Conservation (phyloP, 2,797 vertebrate species). For the Paramormyrops hopkinsi region DNA sequence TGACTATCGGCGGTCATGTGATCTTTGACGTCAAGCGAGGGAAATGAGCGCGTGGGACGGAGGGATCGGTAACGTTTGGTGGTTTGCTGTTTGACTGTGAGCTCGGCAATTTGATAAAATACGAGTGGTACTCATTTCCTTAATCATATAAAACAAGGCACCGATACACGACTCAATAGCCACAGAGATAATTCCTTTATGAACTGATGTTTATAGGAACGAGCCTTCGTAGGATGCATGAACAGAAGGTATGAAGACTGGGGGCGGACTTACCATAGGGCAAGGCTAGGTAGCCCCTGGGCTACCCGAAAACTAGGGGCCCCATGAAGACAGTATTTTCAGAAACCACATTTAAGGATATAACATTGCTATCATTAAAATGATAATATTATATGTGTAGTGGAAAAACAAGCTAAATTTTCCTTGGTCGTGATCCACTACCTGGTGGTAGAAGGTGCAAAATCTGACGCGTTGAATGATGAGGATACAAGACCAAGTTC, state of each 20-base stretch:
- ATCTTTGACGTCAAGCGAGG: slow-evolving; percentile 12
- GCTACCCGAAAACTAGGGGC: not conserved
- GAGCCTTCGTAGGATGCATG: not conserved
- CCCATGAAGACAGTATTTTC: not conserved
- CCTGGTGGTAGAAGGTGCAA: too few species aligned
- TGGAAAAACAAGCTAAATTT: too few species aligned
- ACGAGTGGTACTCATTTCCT: not conserved
- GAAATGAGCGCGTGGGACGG: not conserved
- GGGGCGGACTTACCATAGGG: not conserved
- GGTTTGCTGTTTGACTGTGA: not conserved
- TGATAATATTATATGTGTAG: too few species aligned
- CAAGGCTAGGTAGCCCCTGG: not conserved
- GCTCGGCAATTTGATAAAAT: not conserved
- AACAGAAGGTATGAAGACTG: not conserved
- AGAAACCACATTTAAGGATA: not conserved
- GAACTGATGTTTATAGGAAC: not conserved
- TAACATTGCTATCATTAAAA: not conserved
- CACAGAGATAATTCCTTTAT: not conserved
- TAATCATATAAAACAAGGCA: not conserved
- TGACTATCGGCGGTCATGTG: slow-evolving; percentile 14
- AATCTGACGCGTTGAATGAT: too few species aligned
- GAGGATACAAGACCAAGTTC: too few species aligned
- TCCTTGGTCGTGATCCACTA: too few species aligned
- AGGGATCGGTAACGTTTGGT: not conserved
- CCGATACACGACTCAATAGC: not conserved